phyloP scores from a whole-genome alignment of 2,888 invertebrate species.

The Scaptomyza tumidula region DNA sequence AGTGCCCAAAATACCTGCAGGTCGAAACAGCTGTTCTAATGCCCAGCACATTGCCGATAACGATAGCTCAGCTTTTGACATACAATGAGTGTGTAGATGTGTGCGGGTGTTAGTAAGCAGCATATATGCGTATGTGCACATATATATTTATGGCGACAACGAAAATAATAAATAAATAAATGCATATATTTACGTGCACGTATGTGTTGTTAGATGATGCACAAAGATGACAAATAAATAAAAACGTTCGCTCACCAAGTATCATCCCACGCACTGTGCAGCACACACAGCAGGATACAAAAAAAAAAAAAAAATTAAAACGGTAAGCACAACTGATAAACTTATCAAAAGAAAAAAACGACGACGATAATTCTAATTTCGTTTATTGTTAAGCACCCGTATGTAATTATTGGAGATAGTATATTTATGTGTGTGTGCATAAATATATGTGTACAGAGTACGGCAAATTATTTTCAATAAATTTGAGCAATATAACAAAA shows the following conservation, averaged over 20 bases:
- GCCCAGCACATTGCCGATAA: conserved; percentile 21
- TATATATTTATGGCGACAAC: conserved; percentile 46
- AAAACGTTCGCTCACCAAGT: conserved; percentile 32
- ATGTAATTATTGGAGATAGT: conserved; percentile 10
- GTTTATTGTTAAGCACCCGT: conserved; percentile 27
- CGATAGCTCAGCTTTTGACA: conserved; percentile 33
- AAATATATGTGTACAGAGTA: conserved; percentile 1
- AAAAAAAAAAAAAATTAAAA: conserved; percentile 32
- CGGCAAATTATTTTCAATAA: background rate
- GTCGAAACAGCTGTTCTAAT: conserved; percentile 35
- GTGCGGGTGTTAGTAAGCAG: conserved; percentile 35
- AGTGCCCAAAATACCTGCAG: background rate
- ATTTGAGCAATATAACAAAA: conserved; percentile 1
- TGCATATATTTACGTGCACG: conserved; percentile 44
- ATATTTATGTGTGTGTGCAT: background rate
- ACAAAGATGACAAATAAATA: conserved; percentile 59
- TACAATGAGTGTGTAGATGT: conserved; percentile 34
- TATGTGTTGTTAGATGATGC: conserved; percentile 60
- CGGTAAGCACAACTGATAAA: conserved; percentile 69
- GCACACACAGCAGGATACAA: conserved; percentile 8
- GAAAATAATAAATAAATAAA: conserved; percentile 70
- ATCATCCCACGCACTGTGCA: conserved; percentile 20
- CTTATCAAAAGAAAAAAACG: conserved; percentile 52
- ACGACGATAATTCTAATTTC: conserved; percentile 63
- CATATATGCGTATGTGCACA: conserved; percentile 17